Evolutionary conservation across 2,888 invertebrate species (phyloP), one percentile per base, ranked within the genome.

Genomic region (Abrostola triplasia): DNA sequence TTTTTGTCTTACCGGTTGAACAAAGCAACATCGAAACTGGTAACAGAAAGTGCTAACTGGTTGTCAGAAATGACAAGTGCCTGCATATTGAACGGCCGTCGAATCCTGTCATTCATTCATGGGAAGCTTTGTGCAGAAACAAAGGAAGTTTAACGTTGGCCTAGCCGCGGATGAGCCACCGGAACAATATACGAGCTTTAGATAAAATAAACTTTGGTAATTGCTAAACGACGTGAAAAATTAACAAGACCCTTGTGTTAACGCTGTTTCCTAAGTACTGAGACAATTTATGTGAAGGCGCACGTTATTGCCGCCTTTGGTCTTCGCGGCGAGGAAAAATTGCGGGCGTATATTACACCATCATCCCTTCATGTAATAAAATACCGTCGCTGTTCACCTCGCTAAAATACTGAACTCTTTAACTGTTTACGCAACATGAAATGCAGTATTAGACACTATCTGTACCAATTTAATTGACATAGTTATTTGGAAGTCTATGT

Each of bases 131-230:
- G 69, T 76, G 51, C 59, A 48, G 9, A 59, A 63, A 77, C 76
- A 79, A 80, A 66, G 71, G 65, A 67, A 67, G 64, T 71, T 70
- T 71, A 70, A 54, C 67, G 53, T 59, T 52, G 59, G 59, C 64
- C 55, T 51, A 58, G 42, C 53, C 47, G 66, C 57, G 65, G 63
- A 48, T 40, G 61, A 70, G 54, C 64, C 50, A 60, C 47, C 44
- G 54, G 24, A 62, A 76, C 69, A 77, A 75, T 75, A 73, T 67
- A 70, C 68, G 64, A 42, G 63, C 55, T 35, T 58, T 56, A 70
- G 70, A 81, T 77, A 75, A 64, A 74, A 72, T 68, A 76, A 80
- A 75, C 71, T 71, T 73, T 71, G 58, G 69, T 63, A 74, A 76
- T 78, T 73, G 73, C 55, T 65, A 69, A 73, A 72, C 71, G 70